A percentile compares a stretch with the other conserved stretches of the same genome.
Evolutionary conservation across 2,797 vertebrate genomes (phyloP).

Genomic region (Uromys caudimaculatus): DNA sequence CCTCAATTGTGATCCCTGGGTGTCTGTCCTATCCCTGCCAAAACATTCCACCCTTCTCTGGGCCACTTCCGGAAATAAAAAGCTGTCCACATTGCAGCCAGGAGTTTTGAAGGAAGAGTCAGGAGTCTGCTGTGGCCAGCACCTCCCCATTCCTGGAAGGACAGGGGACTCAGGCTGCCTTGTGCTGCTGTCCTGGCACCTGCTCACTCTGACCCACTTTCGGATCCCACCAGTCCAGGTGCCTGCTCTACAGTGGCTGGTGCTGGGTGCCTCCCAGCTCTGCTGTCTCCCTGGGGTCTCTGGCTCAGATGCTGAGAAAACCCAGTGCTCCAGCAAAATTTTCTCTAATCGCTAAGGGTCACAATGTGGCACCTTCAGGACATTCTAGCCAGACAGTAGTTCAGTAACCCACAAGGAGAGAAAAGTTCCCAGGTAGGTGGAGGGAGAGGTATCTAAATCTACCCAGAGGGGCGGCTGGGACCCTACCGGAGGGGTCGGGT

Average conservation of each 20-base stretch:
- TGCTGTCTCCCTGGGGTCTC: background rate
- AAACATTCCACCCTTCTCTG: background rate
- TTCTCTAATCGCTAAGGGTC: background rate
- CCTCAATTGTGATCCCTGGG: background rate
- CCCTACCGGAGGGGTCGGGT: conserved; percentile 91
- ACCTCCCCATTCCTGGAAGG: conserved; percentile 46
- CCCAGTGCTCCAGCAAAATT: background rate
- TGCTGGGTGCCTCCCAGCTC: accelerated
- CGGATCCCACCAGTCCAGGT: background rate
- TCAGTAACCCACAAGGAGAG: accelerated
- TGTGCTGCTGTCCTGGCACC: background rate
- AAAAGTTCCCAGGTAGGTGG: background rate
- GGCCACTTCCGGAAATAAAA: background rate
- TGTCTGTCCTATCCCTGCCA: too few species aligned
- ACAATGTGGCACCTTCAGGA: background rate
- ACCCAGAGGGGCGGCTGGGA: background rate
- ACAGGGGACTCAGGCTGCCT: accelerated
- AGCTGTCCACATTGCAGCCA: background rate
- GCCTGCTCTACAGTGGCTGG: accelerated
- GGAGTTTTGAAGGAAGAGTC: background rate
- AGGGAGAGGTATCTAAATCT: background rate
- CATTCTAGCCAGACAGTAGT: background rate
- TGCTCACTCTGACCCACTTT: background rate
- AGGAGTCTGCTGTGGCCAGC: background rate
- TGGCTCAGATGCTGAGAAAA: background rate